These are phyloP conservation scores for Eupleurogrammus muticus DNA, from an alignment of 2,797 vertebrate genomes.

Conservation along the genomic window DNA sequence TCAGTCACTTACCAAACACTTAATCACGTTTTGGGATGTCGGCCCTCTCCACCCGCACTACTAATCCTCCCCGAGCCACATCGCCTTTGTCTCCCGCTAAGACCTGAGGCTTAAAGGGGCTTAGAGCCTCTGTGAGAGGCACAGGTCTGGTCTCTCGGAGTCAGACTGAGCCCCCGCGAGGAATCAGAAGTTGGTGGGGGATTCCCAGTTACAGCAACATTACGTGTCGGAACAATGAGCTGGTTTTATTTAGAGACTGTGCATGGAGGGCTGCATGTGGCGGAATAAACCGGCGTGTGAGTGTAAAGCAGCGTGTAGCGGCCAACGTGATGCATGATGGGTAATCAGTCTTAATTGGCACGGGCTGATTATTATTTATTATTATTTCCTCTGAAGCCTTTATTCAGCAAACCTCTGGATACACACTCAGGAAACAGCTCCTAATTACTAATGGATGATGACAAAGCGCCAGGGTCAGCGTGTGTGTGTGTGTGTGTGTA, in stretches of 20 bases:
- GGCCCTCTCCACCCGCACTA: constrained; percentile 59
- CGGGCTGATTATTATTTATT: constrained; percentile 82
- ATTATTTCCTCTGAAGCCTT: constrained; percentile 73
- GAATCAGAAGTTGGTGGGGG: constrained; percentile 29
- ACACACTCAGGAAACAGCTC: constrained; percentile 72
- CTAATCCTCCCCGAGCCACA: constrained; percentile 70
- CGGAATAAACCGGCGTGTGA: constrained; percentile 19
- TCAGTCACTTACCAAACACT: constrained; percentile 72
- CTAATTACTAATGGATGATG: constrained; percentile 80
- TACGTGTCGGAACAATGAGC: constrained; percentile 22
- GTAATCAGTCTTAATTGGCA: constrained; percentile 76
- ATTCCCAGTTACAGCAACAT: constrained; percentile 44
- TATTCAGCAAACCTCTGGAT: constrained; percentile 71
- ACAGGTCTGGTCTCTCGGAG: constrained; percentile 35
- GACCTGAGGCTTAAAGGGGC: constrained; percentile 59
- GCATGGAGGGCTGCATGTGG: constrained; percentile 13
- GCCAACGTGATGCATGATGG: constrained; percentile 45
- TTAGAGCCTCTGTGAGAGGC: constrained; percentile 54
- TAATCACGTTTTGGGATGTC: constrained; percentile 79
- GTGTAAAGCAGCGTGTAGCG: constrained; percentile 33
- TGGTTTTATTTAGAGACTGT: constrained; percentile 27
- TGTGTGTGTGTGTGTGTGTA: constrained; percentile 46
- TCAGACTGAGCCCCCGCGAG: constrained; percentile 43
- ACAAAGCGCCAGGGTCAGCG: constrained; percentile 67
- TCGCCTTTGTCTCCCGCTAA: constrained; percentile 66